Percentiles rank a stretch among this genome's conserved stretches.
phyloP scores from a whole-genome alignment of 2,888 invertebrate species.

The Julus scanicus region DNA sequence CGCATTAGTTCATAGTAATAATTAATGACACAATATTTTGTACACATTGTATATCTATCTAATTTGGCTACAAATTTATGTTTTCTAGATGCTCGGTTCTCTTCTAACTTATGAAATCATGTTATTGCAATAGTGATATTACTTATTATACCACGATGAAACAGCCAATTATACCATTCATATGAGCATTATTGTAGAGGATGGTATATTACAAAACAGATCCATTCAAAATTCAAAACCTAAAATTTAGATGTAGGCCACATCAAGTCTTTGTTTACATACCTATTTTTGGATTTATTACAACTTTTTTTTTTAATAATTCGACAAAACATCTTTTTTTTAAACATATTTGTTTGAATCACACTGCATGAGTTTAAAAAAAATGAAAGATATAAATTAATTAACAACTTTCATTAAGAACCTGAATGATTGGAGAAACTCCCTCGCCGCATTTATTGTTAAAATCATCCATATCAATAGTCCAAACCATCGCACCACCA shows the following conservation, averaged over 20 bases:
- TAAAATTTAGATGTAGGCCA: too few species aligned
- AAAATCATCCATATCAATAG: constrained; percentile 57
- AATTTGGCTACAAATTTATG: not conserved
- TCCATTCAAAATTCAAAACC: too few species aligned
- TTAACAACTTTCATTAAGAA: constrained; percentile 41
- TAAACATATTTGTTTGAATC: not conserved
- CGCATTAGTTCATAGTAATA: too few species aligned
- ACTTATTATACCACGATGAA: too few species aligned
- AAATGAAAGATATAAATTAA: not conserved
- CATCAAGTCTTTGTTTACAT: too few species aligned
- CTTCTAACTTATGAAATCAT: constrained; percentile 13
- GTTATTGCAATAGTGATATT: not conserved
- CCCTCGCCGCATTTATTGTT: constrained; percentile 51
- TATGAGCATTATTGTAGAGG: too few species aligned
- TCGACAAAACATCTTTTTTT: not conserved
- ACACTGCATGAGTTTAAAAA: not conserved
- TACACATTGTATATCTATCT: too few species aligned
- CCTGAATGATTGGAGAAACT: constrained; percentile 32
- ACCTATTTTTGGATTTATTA: too few species aligned
- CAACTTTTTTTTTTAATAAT: not conserved
- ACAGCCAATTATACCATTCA: too few species aligned
- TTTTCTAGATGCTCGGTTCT: not conserved
- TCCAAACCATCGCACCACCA: constrained; percentile 58
- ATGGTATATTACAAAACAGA: too few species aligned
- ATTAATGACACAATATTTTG: too few species aligned